Conservation (phyloP, 2,888 invertebrate genomes). For the Dysmachus trigonus region DNA sequence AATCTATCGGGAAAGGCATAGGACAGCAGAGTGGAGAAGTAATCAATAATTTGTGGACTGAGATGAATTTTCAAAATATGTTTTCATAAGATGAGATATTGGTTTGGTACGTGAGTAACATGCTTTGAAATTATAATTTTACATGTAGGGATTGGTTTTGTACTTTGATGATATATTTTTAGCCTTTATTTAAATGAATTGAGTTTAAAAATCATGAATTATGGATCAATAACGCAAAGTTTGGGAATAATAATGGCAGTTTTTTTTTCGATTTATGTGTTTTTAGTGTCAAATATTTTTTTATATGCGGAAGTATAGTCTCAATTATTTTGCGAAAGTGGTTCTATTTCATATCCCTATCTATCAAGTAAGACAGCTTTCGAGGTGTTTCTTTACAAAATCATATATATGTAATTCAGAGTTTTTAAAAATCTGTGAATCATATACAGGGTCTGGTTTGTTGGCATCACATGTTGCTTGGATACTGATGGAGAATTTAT, state of each 20-base stretch:
- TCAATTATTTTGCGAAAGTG: too few relatives aligned
- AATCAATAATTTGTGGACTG: not conserved
- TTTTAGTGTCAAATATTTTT: too few relatives aligned
- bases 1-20: not conserved
- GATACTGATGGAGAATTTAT: not conserved
- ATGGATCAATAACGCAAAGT: too few relatives aligned
- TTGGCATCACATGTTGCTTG: not conserved
- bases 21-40: not conserved
- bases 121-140: not conserved
- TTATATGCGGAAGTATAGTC: too few relatives aligned
- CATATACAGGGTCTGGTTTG: not conserved
- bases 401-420: not conserved
- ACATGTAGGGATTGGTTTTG: too few relatives aligned
- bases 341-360: too few relatives aligned
- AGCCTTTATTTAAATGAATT: too few relatives aligned
- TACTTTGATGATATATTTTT: too few relatives aligned
- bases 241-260: too few relatives aligned
- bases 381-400: conserved; percentile 2
- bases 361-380: too few relatives aligned
- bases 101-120: not conserved
- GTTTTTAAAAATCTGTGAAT: conserved; percentile 8
- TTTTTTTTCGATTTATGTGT: too few relatives aligned
- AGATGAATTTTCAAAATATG: not conserved
- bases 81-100: not conserved
- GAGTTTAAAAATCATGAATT: too few relatives aligned